A percentile compares a stretch with the other conserved stretches of the same genome.
Conservation (phyloP, 2,888 invertebrate genomes). For the Cephus sareptanus region DNA sequence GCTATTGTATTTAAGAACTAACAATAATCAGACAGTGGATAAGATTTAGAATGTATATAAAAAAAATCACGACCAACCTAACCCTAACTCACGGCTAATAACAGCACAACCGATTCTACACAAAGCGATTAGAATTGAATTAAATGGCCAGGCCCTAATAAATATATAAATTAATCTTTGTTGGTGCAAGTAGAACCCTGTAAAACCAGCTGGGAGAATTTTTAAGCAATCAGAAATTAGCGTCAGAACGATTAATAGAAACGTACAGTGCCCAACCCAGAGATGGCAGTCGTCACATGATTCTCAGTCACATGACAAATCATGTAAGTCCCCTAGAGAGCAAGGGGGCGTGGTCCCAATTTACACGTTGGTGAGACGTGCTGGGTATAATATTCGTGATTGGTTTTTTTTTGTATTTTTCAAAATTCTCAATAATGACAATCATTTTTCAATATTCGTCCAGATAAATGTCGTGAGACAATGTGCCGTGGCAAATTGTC, state of each 20-base stretch:
- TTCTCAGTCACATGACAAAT: conserved; percentile 64
- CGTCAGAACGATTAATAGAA: background rate
- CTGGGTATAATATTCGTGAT: conserved; percentile 3
- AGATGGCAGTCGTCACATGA: conserved; percentile 54
- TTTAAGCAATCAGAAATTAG: background rate
- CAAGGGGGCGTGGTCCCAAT: conserved; percentile 55
- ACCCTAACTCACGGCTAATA: background rate
- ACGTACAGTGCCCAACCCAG: background rate
- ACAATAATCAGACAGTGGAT: background rate
- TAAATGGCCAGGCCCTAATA: background rate
- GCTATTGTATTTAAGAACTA: background rate
- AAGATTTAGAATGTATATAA: background rate
- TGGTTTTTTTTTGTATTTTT: conserved; percentile 17
- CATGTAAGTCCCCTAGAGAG: conserved; percentile 55
- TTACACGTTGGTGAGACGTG: background rate
- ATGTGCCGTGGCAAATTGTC: background rate
- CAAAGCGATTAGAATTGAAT: background rate
- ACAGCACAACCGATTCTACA: background rate
- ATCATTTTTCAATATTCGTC: background rate
- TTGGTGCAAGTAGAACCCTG: background rate
- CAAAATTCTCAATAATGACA: too few species aligned
- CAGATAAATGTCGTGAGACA: background rate
- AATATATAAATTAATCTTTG: background rate
- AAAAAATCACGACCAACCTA: background rate
- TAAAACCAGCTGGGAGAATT: background rate